phyloP scores from a whole-genome alignment of 2,888 invertebrate genomes.

The Halictus quadricinctus region DNA sequence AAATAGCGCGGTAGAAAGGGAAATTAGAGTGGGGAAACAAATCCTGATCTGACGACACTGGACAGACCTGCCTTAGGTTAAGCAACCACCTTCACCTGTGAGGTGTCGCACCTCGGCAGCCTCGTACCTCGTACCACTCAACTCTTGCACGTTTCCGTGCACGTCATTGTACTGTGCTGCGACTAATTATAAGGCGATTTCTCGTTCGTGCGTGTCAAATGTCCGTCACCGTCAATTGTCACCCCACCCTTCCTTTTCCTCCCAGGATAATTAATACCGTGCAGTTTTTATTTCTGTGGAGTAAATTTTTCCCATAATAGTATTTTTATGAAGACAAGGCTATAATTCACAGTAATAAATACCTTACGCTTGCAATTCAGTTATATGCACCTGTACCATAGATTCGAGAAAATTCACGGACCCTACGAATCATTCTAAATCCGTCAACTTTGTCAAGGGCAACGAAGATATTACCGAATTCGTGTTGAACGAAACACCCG shows the following conservation, averaged over 20 bases:
- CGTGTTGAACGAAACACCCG: no score
- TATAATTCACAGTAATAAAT: neutral
- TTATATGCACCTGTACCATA: no score
- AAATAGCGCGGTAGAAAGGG: no score
- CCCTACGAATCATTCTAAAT: no score
- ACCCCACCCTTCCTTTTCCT: neutral
- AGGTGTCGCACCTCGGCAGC: conserved; percentile 39
- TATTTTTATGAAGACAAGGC: no score
- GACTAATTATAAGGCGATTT: conserved; percentile 75
- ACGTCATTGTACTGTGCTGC: conserved; percentile 67
- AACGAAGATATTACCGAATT: no score
- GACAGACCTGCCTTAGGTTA: neutral
- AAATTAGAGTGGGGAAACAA: no score
- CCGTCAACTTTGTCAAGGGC: no score
- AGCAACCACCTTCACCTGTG: conserved; percentile 36
- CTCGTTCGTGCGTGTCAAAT: conserved; percentile 60
- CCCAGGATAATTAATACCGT: conserved; percentile 11
- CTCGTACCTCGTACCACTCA: conserved; percentile 61
- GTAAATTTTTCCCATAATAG: neutral
- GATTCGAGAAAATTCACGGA: no score
- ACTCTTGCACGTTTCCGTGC: conserved; percentile 54
- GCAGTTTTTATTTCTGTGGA: neutral
- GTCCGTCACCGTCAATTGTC: conserved; percentile 31
- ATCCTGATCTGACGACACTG: no score
- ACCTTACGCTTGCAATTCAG: no score